Conservation (phyloP, 2,797 vertebrate genomes). For the Artibeus lituratus region DNA sequence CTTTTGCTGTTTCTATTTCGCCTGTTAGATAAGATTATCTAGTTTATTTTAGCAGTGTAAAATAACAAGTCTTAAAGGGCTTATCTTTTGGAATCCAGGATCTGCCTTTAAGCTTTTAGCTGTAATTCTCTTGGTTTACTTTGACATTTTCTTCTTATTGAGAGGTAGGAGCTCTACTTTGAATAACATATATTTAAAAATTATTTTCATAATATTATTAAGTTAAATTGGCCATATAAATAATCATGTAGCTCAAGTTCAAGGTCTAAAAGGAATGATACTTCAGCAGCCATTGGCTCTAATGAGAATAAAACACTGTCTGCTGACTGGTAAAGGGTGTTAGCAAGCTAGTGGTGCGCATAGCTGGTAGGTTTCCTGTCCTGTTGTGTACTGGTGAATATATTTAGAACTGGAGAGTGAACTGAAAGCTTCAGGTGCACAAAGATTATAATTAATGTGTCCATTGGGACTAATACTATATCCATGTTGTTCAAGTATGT, state of each 20-base stretch:
- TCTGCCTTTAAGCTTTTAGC: not conserved
- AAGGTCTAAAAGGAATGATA: not conserved
- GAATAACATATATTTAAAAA: not conserved
- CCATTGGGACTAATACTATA: not conserved
- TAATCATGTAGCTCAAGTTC: not conserved
- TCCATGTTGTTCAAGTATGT: not conserved
- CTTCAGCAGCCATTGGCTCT: not conserved
- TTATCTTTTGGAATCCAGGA: not conserved
- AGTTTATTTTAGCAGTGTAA: not conserved
- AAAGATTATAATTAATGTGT: not conserved
- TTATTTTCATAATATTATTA: slow-evolving; percentile 3
- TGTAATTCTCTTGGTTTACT: not conserved
- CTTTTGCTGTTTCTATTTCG: slow-evolving; percentile 16
- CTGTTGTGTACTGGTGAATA: not conserved
- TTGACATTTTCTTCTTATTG: slow-evolving; percentile 13
- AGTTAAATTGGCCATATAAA: not conserved
- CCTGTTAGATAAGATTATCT: slow-evolving; percentile 21
- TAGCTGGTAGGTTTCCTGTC: not conserved
- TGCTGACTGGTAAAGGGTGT: not conserved
- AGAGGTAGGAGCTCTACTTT: not conserved
- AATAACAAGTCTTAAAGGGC: not conserved
- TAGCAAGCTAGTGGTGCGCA: not conserved
- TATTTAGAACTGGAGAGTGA: slow-evolving; percentile 13
- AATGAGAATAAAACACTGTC: not conserved
- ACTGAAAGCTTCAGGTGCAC: not conserved